Evolutionary conservation across 2,113 vertebrate species (phyloP).

Genomic region (Myotis yumanensis): DNA sequence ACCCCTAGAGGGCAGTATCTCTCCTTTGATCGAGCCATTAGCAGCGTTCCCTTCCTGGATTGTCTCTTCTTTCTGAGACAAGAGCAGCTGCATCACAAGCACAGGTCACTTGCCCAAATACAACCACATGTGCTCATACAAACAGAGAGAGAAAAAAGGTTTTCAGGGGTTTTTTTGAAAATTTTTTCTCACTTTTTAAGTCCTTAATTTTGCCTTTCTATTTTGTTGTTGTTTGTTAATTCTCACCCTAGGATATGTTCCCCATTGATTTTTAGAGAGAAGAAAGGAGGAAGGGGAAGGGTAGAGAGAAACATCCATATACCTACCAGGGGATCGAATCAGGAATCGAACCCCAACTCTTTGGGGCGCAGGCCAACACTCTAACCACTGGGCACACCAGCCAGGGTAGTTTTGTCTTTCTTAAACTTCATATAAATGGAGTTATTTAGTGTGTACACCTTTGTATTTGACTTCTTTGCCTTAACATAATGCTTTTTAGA

Average conservation of each 20-base stretch:
- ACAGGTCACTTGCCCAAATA: background rate
- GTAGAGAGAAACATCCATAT: too few relatives aligned
- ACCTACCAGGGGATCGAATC: too few relatives aligned
- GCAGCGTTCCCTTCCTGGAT: background rate
- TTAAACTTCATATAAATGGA: background rate
- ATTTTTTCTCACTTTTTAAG: slow-evolving; percentile 11
- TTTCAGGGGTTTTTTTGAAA: background rate
- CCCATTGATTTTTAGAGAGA: too few relatives aligned
- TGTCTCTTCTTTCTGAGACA: background rate
- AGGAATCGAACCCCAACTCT: too few relatives aligned
- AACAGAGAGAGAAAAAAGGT: background rate
- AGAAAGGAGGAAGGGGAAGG: too few relatives aligned
- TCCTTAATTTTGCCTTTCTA: slow-evolving; percentile 10
- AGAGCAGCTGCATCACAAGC: background rate
- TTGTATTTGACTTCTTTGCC: background rate
- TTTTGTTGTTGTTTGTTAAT: too few relatives aligned
- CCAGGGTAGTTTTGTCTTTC: slow-evolving; percentile 23
- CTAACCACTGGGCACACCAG: too few relatives aligned
- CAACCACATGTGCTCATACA: background rate
- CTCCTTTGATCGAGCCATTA: background rate
- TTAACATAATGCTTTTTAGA: background rate
- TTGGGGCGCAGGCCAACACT: too few relatives aligned
- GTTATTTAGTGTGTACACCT: background rate
- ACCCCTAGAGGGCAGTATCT: slow-evolving; percentile 58
- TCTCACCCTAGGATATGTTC: too few relatives aligned